These are phyloP conservation scores for Cydia amplana DNA, from an alignment of 1,140 invertebrate species.

Conservation along the genomic window DNA sequence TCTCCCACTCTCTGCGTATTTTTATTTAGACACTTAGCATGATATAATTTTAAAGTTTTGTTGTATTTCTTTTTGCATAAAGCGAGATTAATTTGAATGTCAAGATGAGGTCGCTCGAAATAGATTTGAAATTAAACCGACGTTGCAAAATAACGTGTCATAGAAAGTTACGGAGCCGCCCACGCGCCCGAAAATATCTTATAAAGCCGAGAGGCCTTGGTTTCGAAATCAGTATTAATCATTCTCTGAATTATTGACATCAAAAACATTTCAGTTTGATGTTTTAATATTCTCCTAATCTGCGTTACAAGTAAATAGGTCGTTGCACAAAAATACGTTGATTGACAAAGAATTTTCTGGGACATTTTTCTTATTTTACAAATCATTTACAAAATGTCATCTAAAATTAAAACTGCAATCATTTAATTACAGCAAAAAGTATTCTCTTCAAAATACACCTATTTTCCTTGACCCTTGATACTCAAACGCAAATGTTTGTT, in stretches of 20 bases:
- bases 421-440: no score
- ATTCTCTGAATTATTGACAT: neutral
- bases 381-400: no score
- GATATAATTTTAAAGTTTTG: neutral
- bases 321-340: no score
- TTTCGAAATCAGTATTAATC: conserved; percentile 21
- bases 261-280: neutral
- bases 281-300: no score
- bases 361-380: no score
- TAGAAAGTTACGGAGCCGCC: conserved; percentile 61
- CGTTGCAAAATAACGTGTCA: conserved; percentile 30
- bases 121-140: conserved; percentile 35
- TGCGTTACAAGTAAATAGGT: no score
- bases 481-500: no score
- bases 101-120: conserved; percentile 34
- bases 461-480: no score
- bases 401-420: no score
- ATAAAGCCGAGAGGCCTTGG: neutral
- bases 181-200: conserved; percentile 59
- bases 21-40: neutral
- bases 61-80: conserved; percentile 1
- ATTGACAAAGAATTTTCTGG: no score
- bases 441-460: no score
- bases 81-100: conserved; percentile 34
- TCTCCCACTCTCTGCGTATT: neutral